Evolutionary conservation across 2,797 vertebrate genomes (phyloP).

Genomic region (Melanotaenia maccullochi): DNA sequence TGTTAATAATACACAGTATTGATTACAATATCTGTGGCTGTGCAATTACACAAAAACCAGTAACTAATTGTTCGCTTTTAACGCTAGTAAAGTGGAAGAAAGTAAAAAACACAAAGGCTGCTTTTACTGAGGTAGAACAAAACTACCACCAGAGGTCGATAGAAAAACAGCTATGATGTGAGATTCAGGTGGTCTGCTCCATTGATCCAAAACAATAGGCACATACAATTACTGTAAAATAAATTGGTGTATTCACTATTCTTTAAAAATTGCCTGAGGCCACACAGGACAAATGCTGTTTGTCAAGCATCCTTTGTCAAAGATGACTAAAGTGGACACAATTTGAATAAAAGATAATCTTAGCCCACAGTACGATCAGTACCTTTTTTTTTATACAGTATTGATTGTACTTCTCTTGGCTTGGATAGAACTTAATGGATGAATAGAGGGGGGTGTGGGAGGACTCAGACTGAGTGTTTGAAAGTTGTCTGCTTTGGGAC

Average conservation of each 20-base stretch:
- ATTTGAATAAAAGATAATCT: constrained; percentile 48
- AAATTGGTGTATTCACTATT: constrained; percentile 20
- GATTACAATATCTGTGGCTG: constrained; percentile 24
- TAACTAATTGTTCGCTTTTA: constrained; percentile 32
- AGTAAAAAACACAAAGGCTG: constrained; percentile 34
- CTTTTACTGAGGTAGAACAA: constrained; percentile 28
- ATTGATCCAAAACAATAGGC: constrained; percentile 62
- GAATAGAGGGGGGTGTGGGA: constrained; percentile 57
- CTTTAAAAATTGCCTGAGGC: constrained; percentile 37
- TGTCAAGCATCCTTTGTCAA: constrained; percentile 37
- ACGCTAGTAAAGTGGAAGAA: constrained; percentile 24
- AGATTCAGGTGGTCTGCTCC: constrained; percentile 44
- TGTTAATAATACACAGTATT: constrained; percentile 28
- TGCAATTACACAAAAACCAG: constrained; percentile 24
- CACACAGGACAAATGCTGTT: constrained; percentile 39
- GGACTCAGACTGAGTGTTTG: constrained; percentile 59
- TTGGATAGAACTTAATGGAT: constrained; percentile 51
- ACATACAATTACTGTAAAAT: constrained; percentile 57
- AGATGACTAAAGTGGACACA: constrained; percentile 51
- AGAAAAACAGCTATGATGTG: constrained; percentile 42
- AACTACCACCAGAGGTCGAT: constrained; percentile 49
- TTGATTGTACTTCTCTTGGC: constrained; percentile 53
- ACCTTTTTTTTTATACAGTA: constrained; percentile 44
- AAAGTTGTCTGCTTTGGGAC: constrained; percentile 49
- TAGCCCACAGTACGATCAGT: constrained; percentile 25